phyloP scores from a whole-genome alignment of 2,797 vertebrate genomes.

The Protonibea diacanthus region DNA sequence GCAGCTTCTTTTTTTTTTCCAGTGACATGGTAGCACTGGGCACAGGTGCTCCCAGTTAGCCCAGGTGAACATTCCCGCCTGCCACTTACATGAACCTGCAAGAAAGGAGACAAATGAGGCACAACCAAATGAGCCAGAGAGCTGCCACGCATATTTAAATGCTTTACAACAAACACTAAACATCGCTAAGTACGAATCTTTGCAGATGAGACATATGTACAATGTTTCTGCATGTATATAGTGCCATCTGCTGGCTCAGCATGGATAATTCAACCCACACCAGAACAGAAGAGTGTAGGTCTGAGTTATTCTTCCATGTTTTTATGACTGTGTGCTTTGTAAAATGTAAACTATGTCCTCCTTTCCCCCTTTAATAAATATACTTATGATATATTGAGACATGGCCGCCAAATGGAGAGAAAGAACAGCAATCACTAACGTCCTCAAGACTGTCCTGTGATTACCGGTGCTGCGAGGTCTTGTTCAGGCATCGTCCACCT shows the following conservation, averaged over 20 bases:
- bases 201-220: not conserved
- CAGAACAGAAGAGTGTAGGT: not conserved
- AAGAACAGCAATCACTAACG: not conserved
- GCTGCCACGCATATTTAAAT: not conserved
- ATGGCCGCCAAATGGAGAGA: not conserved
- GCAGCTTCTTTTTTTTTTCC: not conserved
- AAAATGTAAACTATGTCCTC: not conserved
- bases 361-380: not conserved
- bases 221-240: constrained; percentile 15
- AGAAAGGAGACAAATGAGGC: not conserved
- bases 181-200: not conserved
- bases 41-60: not conserved
- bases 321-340: not conserved
- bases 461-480: not conserved
- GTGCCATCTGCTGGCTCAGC: constrained; percentile 63
- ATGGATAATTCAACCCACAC: not conserved
- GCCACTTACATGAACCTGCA: not conserved
- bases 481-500: not conserved
- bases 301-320: not conserved
- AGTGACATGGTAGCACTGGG: not conserved
- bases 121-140: not conserved
- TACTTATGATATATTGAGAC: not conserved
- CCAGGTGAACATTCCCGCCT: not conserved
- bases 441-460: not conserved
- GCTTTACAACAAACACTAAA: not conserved